A percentile compares a stretch with the other conserved stretches of the same genome.
Evolutionary conservation across 2,888 invertebrate genomes (phyloP).

Genomic region (Sarcophaga variegata): DNA sequence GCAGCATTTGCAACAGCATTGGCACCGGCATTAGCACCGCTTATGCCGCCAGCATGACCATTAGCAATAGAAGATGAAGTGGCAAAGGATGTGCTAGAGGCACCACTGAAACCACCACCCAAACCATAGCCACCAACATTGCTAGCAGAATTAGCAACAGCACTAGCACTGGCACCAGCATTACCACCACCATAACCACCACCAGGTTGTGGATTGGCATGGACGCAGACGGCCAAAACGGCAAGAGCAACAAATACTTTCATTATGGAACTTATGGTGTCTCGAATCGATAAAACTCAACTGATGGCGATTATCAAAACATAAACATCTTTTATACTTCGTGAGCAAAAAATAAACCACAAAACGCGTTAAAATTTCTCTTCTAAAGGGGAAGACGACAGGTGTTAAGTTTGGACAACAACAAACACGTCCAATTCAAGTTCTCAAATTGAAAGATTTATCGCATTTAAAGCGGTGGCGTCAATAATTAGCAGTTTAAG

Average conservation of each 20-base stretch:
- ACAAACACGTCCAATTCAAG: constrained; percentile 21
- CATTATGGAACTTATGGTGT: constrained; percentile 17
- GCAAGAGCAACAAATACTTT: constrained; percentile 42
- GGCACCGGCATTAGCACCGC: constrained; percentile 36
- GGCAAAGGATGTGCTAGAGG: background rate
- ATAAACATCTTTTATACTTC: constrained; percentile 44
- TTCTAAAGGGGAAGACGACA: background rate
- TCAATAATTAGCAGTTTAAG: constrained; percentile 44
- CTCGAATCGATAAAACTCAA: constrained; percentile 21
- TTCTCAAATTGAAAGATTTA: constrained; percentile 6
- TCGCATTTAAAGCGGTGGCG: constrained; percentile 2
- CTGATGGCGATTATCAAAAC: constrained; percentile 14
- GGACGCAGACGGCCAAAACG: constrained; percentile 25
- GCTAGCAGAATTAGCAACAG: background rate
- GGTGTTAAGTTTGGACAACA: background rate
- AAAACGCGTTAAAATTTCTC: background rate
- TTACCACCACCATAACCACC: constrained; percentile 60
- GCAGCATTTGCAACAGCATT: constrained; percentile 12
- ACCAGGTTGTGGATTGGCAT: background rate
- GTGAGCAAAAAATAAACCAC: background rate
- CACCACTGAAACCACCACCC: constrained; percentile 8
- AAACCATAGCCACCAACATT: constrained; percentile 4
- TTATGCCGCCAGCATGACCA: background rate
- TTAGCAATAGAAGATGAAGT: background rate
- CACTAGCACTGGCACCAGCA: background rate